These are phyloP conservation scores for Leistus spinibarbis DNA, from an alignment of 2,888 invertebrate species.

Conservation along the genomic window DNA sequence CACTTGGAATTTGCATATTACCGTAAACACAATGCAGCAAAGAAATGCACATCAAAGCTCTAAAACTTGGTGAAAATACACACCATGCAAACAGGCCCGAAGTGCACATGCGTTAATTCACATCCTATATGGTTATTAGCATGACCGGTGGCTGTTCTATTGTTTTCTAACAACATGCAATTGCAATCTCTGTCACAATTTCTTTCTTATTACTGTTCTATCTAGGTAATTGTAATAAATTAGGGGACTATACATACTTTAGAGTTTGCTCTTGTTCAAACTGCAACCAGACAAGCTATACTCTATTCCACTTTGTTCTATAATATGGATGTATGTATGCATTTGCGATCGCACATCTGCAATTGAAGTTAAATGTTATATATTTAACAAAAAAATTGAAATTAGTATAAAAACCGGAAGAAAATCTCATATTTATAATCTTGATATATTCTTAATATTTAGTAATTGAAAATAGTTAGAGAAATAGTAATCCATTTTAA, in stretches of 20 bases:
- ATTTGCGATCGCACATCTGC: too few species aligned
- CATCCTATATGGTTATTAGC: neutral
- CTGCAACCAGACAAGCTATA: neutral
- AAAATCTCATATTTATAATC: too few species aligned
- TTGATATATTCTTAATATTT: too few species aligned
- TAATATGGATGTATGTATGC: neutral
- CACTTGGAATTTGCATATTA: neutral
- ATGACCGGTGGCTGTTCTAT: neutral
- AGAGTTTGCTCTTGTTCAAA: neutral
- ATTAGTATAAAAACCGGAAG: too few species aligned
- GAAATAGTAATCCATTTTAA: too few species aligned
- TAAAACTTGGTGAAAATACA: neutral
- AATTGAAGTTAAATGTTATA: too few species aligned
- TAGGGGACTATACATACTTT: slow-evolving; percentile 13
- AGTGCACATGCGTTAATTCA: neutral
- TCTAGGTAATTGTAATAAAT: slow-evolving; percentile 23
- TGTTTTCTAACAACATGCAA: slow-evolving; percentile 24
- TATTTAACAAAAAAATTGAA: too few species aligned
- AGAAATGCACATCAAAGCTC: slow-evolving; percentile 12
- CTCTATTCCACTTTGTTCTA: neutral
- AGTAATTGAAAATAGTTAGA: too few species aligned
- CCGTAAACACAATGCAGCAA: neutral
- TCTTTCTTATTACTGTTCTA: slow-evolving; percentile 9
- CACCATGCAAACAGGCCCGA: neutral
- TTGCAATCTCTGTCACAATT: slow-evolving; percentile 11